Percentiles rank a stretch among this genome's conserved stretches.
These are phyloP conservation scores for Macaria notata DNA, from an alignment of 2,888 invertebrate species.

Conservation along the genomic window DNA sequence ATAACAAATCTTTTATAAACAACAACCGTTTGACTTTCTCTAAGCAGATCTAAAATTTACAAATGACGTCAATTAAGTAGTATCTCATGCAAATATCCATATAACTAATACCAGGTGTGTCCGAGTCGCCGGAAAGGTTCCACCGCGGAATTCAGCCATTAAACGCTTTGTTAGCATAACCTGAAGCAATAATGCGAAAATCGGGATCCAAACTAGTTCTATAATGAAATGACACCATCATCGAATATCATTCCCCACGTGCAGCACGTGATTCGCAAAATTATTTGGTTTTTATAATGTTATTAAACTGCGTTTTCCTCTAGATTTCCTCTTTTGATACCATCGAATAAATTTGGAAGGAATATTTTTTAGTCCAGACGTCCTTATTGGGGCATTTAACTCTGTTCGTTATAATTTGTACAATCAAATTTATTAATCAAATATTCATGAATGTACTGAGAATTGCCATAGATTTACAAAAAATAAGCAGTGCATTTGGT, in stretches of 20 bases:
- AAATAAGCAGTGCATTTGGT: no score
- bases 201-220: constrained; percentile 7
- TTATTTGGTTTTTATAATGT: no score
- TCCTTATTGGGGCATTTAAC: no score
- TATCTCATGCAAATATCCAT: not conserved
- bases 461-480: no score
- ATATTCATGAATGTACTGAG: no score
- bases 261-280: not conserved
- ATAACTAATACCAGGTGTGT: not conserved
- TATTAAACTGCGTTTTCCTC: no score
- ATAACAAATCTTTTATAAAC: no score
- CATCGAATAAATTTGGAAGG: no score
- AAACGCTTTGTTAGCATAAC: constrained; percentile 9
- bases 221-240: constrained; percentile 4
- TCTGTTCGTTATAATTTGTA: no score
- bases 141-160: not conserved
- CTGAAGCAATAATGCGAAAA: constrained; percentile 2
- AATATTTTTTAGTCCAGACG: no score
- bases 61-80: not conserved
- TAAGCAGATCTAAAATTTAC: not conserved
- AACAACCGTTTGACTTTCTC: not conserved
- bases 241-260: not conserved
- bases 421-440: no score
- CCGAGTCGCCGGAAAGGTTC: not conserved
- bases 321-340: no score